A percentile compares a stretch with the other conserved stretches of the same genome.
phyloP scores from a whole-genome alignment of 2,797 vertebrate species.

The Podarcis lilfordi region DNA sequence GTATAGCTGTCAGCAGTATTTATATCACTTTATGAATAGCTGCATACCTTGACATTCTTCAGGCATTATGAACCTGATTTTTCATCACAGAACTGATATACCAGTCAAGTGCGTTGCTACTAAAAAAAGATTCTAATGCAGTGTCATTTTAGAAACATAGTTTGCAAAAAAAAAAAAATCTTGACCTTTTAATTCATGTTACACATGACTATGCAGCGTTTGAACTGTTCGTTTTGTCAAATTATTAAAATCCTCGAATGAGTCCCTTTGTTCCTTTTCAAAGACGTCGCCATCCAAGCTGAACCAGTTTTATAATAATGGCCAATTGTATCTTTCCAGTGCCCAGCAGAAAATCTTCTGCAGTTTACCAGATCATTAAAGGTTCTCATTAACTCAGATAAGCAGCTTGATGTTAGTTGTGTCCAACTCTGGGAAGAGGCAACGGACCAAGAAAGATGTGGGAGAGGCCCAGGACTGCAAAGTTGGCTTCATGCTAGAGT shows the following conservation, averaged over 20 bases:
- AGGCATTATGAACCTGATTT: neutral
- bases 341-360: neutral
- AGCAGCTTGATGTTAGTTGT: neutral
- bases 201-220: neutral
- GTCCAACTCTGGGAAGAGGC: neutral
- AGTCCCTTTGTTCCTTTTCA: neutral
- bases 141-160: neutral
- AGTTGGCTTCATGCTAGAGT: neutral
- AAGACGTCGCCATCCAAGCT: neutral
- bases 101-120: neutral
- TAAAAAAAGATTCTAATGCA: neutral
- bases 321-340: neutral
- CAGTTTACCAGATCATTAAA: neutral
- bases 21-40: neutral
- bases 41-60: neutral
- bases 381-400: neutral
- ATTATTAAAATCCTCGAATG: neutral
- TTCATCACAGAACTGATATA: neutral
- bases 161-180: accelerated
- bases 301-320: slow-evolving; percentile 22
- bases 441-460: neutral
- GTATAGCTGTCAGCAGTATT: neutral
- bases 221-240: slow-evolving; percentile 30
- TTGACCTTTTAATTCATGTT: slow-evolving; percentile 13
- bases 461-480: neutral